phyloP scores from a whole-genome alignment of 2,797 vertebrate genomes.

The Glyptemys insculpta region DNA sequence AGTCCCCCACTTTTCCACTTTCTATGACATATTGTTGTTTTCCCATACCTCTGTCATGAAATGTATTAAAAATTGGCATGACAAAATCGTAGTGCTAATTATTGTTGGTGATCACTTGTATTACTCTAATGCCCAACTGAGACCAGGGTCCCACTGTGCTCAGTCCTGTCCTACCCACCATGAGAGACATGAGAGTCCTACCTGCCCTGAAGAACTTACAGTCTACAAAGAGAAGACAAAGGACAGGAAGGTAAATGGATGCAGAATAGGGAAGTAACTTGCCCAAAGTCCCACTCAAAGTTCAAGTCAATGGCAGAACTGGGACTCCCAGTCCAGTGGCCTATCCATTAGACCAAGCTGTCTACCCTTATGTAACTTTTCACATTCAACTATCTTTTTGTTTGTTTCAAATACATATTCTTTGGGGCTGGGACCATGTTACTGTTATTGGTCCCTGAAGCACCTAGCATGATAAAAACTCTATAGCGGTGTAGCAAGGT shows the following conservation, averaged over 20 bases:
- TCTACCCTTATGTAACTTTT: background rate
- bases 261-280: background rate
- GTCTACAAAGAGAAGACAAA: background rate
- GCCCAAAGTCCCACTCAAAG: background rate
- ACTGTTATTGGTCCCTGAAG: background rate
- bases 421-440: background rate
- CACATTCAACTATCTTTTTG: background rate
- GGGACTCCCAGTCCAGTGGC: background rate
- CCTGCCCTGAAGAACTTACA: background rate
- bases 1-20: background rate
- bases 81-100: background rate
- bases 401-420: background rate
- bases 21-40: background rate
- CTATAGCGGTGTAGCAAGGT: background rate
- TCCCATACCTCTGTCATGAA: background rate
- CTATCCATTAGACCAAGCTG: background rate
- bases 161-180: background rate
- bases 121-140: background rate
- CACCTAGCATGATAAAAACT: background rate
- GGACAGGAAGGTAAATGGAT: background rate
- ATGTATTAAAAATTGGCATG: background rate
- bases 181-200: background rate
- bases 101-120: background rate
- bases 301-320: background rate
- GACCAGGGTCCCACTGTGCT: background rate